phyloP scores from a whole-genome alignment of 2,888 invertebrate genomes.

The Aporophyla lueneburgensis region DNA sequence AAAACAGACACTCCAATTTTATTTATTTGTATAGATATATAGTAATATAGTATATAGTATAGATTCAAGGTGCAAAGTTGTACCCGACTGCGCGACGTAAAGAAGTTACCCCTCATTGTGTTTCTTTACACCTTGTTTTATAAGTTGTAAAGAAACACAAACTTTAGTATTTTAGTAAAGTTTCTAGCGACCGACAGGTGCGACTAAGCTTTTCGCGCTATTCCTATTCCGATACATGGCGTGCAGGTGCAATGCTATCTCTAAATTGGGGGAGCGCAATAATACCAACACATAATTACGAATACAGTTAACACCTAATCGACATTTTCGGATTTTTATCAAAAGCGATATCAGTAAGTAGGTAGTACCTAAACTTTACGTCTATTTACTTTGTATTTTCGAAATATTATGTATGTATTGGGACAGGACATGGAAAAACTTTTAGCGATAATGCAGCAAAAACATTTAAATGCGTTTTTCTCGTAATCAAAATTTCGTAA shows the following conservation, averaged over 20 bases:
- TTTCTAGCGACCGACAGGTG: too few relatives aligned
- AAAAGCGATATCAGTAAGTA: conserved; percentile 16
- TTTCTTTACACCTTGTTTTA: too few relatives aligned
- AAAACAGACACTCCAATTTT: too few relatives aligned
- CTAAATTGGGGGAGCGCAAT: conserved; percentile 13
- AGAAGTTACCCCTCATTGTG: too few relatives aligned
- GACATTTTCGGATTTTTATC: conserved; percentile 23
- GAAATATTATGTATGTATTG: background rate
- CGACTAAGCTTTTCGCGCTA: too few relatives aligned
- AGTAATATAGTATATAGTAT: too few relatives aligned
- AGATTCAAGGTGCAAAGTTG: too few relatives aligned
- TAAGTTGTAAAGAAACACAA: too few relatives aligned
- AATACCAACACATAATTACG: conserved; percentile 1
- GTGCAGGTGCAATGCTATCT: conserved; percentile 29
- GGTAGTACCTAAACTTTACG: conserved; percentile 2
- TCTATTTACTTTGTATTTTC: background rate
- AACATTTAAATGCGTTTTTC: conserved; percentile 12
- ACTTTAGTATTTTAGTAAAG: too few relatives aligned
- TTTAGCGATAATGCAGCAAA: conserved; percentile 18
- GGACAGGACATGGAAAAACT: conserved; percentile 3
- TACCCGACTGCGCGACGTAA: too few relatives aligned
- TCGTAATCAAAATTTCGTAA: background rate
- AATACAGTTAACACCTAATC: conserved; percentile 9
- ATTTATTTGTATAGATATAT: too few relatives aligned
- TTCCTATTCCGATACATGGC: background rate